Evolutionary conservation across 2,888 invertebrate species (phyloP).

Genomic region (Heliconius ismenius): DNA sequence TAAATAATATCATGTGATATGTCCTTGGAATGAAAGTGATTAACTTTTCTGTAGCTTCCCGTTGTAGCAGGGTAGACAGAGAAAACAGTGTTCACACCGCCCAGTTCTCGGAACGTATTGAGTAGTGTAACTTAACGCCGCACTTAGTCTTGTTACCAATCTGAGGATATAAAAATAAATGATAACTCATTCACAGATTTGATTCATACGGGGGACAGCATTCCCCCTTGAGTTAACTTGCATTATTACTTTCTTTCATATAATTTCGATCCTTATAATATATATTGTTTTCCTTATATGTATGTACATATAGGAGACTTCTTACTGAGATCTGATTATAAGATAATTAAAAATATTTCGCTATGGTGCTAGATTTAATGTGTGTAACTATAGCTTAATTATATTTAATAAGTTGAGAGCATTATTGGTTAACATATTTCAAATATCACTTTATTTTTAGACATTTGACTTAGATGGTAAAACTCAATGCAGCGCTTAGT

Average conservation of each 20-base stretch:
- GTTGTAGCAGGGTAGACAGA: too few species aligned
- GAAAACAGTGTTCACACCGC: too few species aligned
- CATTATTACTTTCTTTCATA: not conserved
- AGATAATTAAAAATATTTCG: slow-evolving; percentile 28
- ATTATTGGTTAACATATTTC: slow-evolving; percentile 26
- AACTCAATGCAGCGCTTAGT: too few species aligned
- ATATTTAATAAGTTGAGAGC: slow-evolving; percentile 27
- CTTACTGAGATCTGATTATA: slow-evolving; percentile 9
- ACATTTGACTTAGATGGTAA: not conserved
- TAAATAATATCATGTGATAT: not conserved
- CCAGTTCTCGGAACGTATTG: too few species aligned
- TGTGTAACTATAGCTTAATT: slow-evolving; percentile 38
- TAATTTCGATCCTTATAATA: slow-evolving; percentile 38
- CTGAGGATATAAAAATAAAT: too few species aligned
- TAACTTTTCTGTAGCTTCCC: too few species aligned
- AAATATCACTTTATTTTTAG: not conserved
- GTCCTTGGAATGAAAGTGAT: not conserved
- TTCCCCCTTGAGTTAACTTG: too few species aligned
- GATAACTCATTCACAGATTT: too few species aligned
- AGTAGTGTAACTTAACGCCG: too few species aligned
- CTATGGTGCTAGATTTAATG: slow-evolving; percentile 42
- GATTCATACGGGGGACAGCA: too few species aligned
- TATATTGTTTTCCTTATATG: not conserved
- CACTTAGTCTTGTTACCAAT: too few species aligned
- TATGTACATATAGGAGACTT: not conserved